Base-by-base conservation (phyloP, 2,888 invertebrate genomes). In the Ophion ventricosus region DNA sequence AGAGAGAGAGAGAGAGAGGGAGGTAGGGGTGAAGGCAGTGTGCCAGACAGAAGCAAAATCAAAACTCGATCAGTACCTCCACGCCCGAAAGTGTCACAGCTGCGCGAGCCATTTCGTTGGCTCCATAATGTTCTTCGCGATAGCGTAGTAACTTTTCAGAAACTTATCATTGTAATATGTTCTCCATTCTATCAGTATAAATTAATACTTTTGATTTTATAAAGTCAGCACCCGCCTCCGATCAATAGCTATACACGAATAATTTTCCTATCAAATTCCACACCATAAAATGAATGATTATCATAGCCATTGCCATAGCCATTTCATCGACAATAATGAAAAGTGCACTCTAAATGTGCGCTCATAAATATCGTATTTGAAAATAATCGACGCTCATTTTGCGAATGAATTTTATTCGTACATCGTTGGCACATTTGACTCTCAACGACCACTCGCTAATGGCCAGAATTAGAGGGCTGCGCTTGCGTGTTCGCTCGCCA, bases 31-130 rank as follows among this genome's bases (percentile, higher is more conserved):
- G 43, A 20, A 77, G 43, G 11, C 10, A 54, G 54, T 26, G n/a
- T 10, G 54, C 43, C 14, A 54, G 54, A 57, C 40, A 70, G 49
- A 57, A 66, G 43, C 43, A 26, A 67, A 80, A 73, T 80, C 66
- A 80, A 79, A 79, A 67, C 57, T 73, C 80, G 26, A 80, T 80
- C 80, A 67, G 80, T 59, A 40, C 61, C 40, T 25, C 35, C 73
- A 66, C 64, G 43, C 49, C 54, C 79, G 66, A 17, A 73, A 59
- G 57, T 43, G 66, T 23, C 23, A 57, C 80, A 59, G 56, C 73
- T 66, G 73, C 43, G 59, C 17, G 54, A 66, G 66, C 66, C 63
- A 40, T 61, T 74, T 67, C 14, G 73, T 77, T 63, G n/a, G n/a
- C 67, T 23, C 56, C 25, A 64, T 8, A 23, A 66, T 57, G 5